Conservation (phyloP, 2,888 invertebrate genomes). For the Catocala sponsa region DNA sequence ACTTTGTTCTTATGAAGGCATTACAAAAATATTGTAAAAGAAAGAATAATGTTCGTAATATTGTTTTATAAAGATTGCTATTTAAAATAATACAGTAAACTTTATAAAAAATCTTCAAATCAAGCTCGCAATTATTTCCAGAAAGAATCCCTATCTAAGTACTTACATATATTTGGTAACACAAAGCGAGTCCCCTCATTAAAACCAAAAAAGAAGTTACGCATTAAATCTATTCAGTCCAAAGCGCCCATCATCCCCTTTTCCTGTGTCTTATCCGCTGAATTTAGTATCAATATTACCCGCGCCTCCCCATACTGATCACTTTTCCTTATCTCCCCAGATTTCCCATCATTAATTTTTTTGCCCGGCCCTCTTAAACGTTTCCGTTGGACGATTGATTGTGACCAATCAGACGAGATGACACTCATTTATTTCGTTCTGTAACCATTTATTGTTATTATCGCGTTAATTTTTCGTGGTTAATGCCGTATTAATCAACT, state of each 20-base stretch:
- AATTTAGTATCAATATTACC: constrained; percentile 67
- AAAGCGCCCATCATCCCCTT: constrained; percentile 43
- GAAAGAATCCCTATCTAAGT: not conserved
- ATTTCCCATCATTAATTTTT: constrained; percentile 78
- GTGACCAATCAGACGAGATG: constrained; percentile 70
- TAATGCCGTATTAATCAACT: not conserved
- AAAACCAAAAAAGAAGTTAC: constrained; percentile 34
- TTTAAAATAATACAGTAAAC: no score
- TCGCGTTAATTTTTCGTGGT: constrained; percentile 33
- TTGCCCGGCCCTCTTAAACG: constrained; percentile 60
- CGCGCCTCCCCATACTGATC: constrained; percentile 45
- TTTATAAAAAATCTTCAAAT: no score
- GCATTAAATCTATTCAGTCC: constrained; percentile 35
- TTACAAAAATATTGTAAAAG: no score
- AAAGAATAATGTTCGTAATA: no score
- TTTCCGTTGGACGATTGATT: constrained; percentile 68
- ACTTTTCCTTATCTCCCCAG: constrained; percentile 67
- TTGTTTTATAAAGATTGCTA: no score
- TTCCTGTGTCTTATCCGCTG: constrained; percentile 52
- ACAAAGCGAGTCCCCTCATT: constrained; percentile 36
- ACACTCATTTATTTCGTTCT: constrained; percentile 63
- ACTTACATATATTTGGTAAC: constrained; percentile 3
- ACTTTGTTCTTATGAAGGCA: no score
- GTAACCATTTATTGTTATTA: constrained; percentile 57
- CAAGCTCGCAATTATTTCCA: no score